A percentile compares a stretch with the other conserved stretches of the same genome.
Conservation (phyloP, 2,888 invertebrate genomes). For the Nymphalis c-album region DNA sequence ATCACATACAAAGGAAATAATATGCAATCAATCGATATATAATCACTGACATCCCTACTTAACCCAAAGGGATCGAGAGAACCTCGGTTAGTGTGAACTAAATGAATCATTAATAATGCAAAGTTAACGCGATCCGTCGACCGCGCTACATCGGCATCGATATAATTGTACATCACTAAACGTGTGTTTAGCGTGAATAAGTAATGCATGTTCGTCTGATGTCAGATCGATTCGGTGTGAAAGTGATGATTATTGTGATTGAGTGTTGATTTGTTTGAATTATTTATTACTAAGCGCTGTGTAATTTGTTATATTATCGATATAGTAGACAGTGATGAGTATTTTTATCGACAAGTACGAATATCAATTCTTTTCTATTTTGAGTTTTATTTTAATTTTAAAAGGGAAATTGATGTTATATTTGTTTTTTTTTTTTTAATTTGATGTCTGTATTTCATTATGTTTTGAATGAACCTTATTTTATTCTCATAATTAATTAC, state of each 20-base stretch:
- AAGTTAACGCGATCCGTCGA: constrained; percentile 63
- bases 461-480: too few relatives aligned
- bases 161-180: constrained; percentile 59
- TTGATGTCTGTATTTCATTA: too few relatives aligned
- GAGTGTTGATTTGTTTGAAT: constrained; percentile 19
- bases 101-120: constrained; percentile 82
- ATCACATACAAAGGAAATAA: neutral
- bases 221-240: constrained; percentile 22
- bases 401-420: too few relatives aligned
- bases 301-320: neutral
- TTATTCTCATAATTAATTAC: too few relatives aligned
- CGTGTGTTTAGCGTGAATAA: constrained; percentile 45
- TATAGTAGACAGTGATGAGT: too few relatives aligned
- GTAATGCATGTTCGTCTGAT: constrained; percentile 34
- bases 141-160: constrained; percentile 67
- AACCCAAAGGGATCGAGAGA: constrained; percentile 72
- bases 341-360: too few relatives aligned
- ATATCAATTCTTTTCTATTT: too few relatives aligned
- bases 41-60: constrained; percentile 48
- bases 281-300: neutral
- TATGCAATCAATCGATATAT: constrained; percentile 25
- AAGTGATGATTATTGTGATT: constrained; percentile 26
- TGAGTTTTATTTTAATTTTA: too few relatives aligned
- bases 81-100: constrained; percentile 80
- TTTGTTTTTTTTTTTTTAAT: too few relatives aligned